Evolutionary conservation across 1,140 invertebrate species (phyloP), one percentile per base, ranked within the genome.

Genomic region (Pogonomyrmex barbatus): DNA sequence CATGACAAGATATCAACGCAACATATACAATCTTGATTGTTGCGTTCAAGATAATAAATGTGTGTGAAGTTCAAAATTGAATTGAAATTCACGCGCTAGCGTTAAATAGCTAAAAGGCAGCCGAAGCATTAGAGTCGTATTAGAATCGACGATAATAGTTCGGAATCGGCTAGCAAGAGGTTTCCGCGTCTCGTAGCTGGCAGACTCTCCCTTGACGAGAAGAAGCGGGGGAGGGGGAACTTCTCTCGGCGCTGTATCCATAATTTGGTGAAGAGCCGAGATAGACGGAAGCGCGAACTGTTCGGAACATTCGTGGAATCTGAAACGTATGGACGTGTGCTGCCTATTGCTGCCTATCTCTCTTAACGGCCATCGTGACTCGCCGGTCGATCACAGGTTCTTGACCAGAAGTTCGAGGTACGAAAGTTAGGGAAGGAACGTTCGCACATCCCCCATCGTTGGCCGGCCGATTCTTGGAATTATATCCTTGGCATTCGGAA

Each of bases 311-410:
- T 75, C 54, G 68, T 36, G 71, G 56, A 82, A 88, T 88, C 70
- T 82, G 47, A 76, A 89, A 77, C 88, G 50, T 56, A 68, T 62
- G 58, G 56, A 70, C 63, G 78, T 71, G 78, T 71, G 39, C 58
- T 36, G 77, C n/a, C 83, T 83, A 89, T 89, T 24, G 88, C 24
- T 24, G 24, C 24, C 24, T 24, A 89, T 82, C 84, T 89, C 71
- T 76, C 78, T 60, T 81, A 36, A 70, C 45, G 54, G 4, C 42
- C 58, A 5, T 47, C 60, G 45, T 54, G 36, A 36, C 77, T 73
- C 65, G 42, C 30, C 60, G 36, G 17, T 52, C 36, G 12, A 45
- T 50, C 58, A 10, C 52, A 36, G 45, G 24, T 58, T 30, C 60
- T 62, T 76, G 12, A 65, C 24, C 67, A 50, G 65, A 63, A 68